These are phyloP conservation scores for Melanotaenia boesemani DNA, from an alignment of 2,797 vertebrate species.

Conservation along the genomic window DNA sequence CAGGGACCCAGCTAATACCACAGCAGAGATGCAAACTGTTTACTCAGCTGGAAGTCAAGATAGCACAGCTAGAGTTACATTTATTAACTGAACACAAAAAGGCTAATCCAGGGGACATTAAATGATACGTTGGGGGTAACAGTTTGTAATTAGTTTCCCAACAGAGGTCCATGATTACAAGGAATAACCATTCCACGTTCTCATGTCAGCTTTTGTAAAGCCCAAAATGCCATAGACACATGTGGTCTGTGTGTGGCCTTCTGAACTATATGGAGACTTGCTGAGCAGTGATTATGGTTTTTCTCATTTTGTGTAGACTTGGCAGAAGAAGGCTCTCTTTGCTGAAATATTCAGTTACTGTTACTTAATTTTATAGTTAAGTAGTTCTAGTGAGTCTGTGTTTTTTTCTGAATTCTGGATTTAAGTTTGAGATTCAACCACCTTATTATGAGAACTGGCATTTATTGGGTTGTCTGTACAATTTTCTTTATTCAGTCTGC, in stretches of 20 bases:
- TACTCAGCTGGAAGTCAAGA: slow-evolving; percentile 57
- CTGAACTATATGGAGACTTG: slow-evolving; percentile 61
- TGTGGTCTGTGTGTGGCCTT: slow-evolving; percentile 69
- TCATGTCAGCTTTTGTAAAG: slow-evolving; percentile 44
- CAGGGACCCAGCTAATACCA: slow-evolving; percentile 35
- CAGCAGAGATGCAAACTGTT: slow-evolving; percentile 53
- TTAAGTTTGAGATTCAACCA: slow-evolving; percentile 72
- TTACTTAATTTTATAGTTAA: slow-evolving; percentile 28
- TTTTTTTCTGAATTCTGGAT: slow-evolving; percentile 55
- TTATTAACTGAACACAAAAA: slow-evolving; percentile 63
- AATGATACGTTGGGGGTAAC: slow-evolving; percentile 61
- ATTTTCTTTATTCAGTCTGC: slow-evolving; percentile 46
- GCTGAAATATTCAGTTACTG: slow-evolving; percentile 32
- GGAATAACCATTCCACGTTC: slow-evolving; percentile 58
- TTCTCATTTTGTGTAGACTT: slow-evolving; percentile 32
- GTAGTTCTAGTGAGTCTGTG: slow-evolving; percentile 25
- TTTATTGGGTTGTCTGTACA: slow-evolving; percentile 43
- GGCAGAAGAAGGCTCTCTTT: slow-evolving; percentile 33
- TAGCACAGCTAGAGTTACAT: slow-evolving; percentile 50
- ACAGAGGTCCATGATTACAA: slow-evolving; percentile 66
- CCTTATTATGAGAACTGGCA: slow-evolving; percentile 68
- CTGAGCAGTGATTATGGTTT: slow-evolving; percentile 54
- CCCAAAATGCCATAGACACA: slow-evolving; percentile 54
- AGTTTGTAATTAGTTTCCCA: slow-evolving; percentile 72
- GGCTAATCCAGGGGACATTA: slow-evolving; percentile 67